phyloP scores from a whole-genome alignment of 1,140 invertebrate genomes.

The Daktulosphaira vitifoliae region DNA sequence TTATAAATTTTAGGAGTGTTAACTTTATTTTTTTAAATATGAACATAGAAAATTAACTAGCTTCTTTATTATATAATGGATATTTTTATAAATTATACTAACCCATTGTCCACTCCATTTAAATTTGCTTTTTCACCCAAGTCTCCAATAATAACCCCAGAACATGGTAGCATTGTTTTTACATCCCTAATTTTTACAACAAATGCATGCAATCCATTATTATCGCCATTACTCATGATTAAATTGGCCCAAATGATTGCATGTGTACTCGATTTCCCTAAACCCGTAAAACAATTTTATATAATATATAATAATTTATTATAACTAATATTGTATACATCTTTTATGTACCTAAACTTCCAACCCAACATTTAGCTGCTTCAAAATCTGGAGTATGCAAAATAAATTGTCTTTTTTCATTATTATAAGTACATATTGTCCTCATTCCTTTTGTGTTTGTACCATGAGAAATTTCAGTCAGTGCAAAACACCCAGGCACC shows the following conservation, averaged over 20 bases:
- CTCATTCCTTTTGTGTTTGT: conserved; percentile 85
- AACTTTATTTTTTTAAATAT: too few species aligned
- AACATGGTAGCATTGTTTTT: conserved; percentile 59
- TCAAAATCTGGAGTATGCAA: conserved; percentile 87
- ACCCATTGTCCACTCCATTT: conserved; percentile 85
- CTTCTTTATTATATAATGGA: too few species aligned
- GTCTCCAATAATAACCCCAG: conserved; percentile 65
- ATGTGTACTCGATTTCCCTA: conserved; percentile 72
- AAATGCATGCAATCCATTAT: conserved; percentile 81
- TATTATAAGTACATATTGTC: conserved; percentile 82
- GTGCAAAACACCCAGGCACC: conserved; percentile 64
- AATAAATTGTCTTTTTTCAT: conserved; percentile 66
- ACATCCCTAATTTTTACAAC: conserved; percentile 71
- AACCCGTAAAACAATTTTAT: conserved; percentile 29
- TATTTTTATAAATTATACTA: conserved; percentile 35
- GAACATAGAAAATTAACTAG: too few species aligned
- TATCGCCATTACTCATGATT: conserved; percentile 59
- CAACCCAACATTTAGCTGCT: conserved; percentile 91
- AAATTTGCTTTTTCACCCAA: conserved; percentile 82
- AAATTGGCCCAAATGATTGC: conserved; percentile 84
- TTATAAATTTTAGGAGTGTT: too few species aligned
- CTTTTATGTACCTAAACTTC: conserved; percentile 72
- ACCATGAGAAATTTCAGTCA: conserved; percentile 90
- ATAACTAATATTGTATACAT: too few species aligned
- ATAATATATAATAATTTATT: too few species aligned